Conservation (phyloP, 2,797 vertebrate species). For the Choloepus didactylus region DNA sequence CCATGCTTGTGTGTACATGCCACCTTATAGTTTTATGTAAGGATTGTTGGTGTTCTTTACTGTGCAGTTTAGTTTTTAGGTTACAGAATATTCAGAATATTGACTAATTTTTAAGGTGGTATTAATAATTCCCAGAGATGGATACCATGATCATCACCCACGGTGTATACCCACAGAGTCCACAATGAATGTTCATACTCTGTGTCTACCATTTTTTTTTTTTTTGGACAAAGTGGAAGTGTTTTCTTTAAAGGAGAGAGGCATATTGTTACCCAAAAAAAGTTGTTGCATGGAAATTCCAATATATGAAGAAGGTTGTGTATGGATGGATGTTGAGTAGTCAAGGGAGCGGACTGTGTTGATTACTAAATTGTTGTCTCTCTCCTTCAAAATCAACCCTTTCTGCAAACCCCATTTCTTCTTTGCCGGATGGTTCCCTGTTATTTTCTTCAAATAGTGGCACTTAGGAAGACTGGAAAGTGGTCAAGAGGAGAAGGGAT, state of each 20-base stretch:
- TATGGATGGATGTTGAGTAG: not conserved
- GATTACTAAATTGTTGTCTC: not conserved
- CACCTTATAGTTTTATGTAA: not conserved
- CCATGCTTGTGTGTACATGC: not conserved
- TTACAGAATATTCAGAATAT: slow-evolving; percentile 26
- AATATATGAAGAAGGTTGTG: not conserved
- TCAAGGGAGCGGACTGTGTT: not conserved
- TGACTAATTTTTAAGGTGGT: not conserved
- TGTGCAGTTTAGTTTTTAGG: not conserved
- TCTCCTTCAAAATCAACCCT: not conserved
- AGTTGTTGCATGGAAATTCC: not conserved
- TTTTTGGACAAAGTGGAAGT: not conserved
- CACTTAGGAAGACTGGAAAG: not conserved
- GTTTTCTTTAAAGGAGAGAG: not conserved
- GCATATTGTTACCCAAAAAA: not conserved
- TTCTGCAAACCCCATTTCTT: not conserved
- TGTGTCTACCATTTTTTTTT: not conserved
- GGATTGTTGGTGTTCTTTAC: not conserved
- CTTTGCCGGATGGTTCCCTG: not conserved
- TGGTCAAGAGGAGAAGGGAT: not conserved
- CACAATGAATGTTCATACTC: not conserved
- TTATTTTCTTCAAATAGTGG: not conserved
- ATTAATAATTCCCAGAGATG: not conserved
- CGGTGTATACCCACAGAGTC: not conserved
- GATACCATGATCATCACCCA: not conserved